Conservation (phyloP, 1,140 invertebrate species). For the Achatina immaculata region DNA sequence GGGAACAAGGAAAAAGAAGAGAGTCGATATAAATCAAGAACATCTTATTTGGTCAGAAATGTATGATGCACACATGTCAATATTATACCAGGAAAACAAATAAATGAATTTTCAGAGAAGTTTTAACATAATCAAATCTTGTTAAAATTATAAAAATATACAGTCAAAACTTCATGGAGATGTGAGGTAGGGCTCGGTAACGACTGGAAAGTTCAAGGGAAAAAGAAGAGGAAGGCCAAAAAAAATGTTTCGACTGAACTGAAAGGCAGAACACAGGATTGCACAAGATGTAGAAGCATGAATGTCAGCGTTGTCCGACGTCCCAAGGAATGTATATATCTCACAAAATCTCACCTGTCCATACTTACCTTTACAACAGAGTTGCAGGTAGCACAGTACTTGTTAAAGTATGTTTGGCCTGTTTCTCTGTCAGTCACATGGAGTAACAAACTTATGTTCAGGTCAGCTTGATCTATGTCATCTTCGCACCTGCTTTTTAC, state of each 20-base stretch:
- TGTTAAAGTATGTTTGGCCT: not conserved
- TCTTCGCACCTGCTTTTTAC: not conserved
- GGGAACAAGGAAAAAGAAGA: too few species aligned
- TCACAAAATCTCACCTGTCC: not conserved
- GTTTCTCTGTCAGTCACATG: not conserved
- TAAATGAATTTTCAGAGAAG: too few species aligned
- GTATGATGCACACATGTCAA: too few species aligned
- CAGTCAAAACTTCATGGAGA: not conserved
- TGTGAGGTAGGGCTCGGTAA: not conserved
- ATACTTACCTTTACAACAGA: not conserved
- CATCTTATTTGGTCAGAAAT: too few species aligned
- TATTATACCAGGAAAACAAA: too few species aligned
- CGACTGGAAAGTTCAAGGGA: not conserved
- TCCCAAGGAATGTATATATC: not conserved
- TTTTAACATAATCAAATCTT: too few species aligned
- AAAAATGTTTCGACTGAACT: not conserved
- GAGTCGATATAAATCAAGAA: too few species aligned
- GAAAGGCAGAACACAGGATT: not conserved
- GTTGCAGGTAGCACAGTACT: conserved; percentile 10
- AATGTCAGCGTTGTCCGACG: too few species aligned
- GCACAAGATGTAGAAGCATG: too few species aligned
- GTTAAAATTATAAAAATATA: not conserved
- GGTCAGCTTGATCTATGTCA: not conserved
- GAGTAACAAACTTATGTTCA: not conserved
- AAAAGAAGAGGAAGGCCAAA: not conserved